Conservation (phyloP, 2,797 vertebrate species). For the Spinibarbus caldwelli region DNA sequence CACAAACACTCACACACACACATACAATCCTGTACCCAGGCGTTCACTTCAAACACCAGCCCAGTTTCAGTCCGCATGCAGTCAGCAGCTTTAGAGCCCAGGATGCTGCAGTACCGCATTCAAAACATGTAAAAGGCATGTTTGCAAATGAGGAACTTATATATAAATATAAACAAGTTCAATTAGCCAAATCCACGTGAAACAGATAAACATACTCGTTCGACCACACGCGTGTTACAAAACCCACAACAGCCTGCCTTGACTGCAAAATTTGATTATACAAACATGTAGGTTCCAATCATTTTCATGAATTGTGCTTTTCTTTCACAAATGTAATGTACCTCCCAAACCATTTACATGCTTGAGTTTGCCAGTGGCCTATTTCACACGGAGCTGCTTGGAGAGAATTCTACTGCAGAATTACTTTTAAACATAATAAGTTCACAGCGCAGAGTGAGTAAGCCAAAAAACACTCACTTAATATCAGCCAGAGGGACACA, state of each 20-base stretch:
- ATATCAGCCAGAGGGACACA: conserved; percentile 41
- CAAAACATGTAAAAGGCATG: conserved; percentile 51
- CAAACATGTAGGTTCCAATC: conserved; percentile 36
- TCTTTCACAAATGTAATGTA: conserved; percentile 29
- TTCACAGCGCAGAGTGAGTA: background rate
- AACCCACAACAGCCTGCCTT: conserved; percentile 7
- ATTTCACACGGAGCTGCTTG: conserved; percentile 16
- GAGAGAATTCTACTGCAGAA: conserved; percentile 9
- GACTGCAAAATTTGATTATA: conserved; percentile 32
- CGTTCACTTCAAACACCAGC: conserved; percentile 50
- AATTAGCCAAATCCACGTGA: conserved; percentile 4
- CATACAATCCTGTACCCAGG: conserved; percentile 39
- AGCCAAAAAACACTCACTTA: conserved; percentile 30
- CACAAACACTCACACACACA: conserved; percentile 60
- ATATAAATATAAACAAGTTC: conserved; percentile 28
- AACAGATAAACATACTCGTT: conserved; percentile 6
- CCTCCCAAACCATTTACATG: conserved; percentile 24
- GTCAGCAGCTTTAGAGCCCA: conserved; percentile 45
- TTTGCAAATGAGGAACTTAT: conserved; percentile 21
- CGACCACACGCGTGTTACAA: background rate
- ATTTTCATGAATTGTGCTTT: conserved; percentile 42
- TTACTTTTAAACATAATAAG: conserved; percentile 22
- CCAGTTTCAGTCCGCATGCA: conserved; percentile 45
- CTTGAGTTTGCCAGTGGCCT: conserved; percentile 16
- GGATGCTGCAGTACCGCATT: conserved; percentile 38